Evolutionary conservation across 2,888 invertebrate genomes (phyloP), one percentile per base, ranked within the genome.

Genomic region (Himalopsyche anomala): DNA sequence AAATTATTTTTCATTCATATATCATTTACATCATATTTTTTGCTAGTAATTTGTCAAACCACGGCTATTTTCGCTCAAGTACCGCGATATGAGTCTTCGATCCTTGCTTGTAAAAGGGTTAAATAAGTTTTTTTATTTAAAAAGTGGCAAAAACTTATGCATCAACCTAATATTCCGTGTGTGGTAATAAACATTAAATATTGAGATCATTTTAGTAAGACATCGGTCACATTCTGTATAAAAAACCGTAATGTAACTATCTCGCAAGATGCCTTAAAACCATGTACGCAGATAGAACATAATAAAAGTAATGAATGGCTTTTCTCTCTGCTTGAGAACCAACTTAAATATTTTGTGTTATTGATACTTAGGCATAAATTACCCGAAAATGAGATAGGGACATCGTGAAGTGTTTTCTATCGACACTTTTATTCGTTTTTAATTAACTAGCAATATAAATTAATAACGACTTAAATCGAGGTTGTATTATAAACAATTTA

Each of bases 311-410:
- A 62, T 28, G 28, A 62, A 62, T 62, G 62, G 19, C 9, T 62
- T 62, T 62, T 62, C 62, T 62, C 62, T 62, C 28, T 19, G 62
- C 62, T 62, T 28, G 62, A 62, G 62, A 62, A 62, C 19, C 62
- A 62, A 62, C 62, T 62, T 62, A 19, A 19, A 62, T 62, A 62
- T 19, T 56, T 62, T 28, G 62, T 62, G 62, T 15, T 62, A 62
- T 62, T 62, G 62, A 62, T 62, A 62, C 19, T n/a, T 62, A 11
- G 28, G 28, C 62, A 19, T 62, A 62, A 62, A 62, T 62, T 62
- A 62, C 2, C 62, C 19, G 19, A 62, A 19, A 56, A 56, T n/a
- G 56, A n/a, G 56, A 19, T 8, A 12, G 12, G 56, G 5, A 8
- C 4, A 62, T 62, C 19, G 62, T 19, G 5, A 62, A 62, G 19